A percentile compares a stretch with the other conserved stretches of the same genome.
Evolutionary conservation across 2,888 invertebrate genomes (phyloP).

Genomic region (Nemurella pictetii): DNA sequence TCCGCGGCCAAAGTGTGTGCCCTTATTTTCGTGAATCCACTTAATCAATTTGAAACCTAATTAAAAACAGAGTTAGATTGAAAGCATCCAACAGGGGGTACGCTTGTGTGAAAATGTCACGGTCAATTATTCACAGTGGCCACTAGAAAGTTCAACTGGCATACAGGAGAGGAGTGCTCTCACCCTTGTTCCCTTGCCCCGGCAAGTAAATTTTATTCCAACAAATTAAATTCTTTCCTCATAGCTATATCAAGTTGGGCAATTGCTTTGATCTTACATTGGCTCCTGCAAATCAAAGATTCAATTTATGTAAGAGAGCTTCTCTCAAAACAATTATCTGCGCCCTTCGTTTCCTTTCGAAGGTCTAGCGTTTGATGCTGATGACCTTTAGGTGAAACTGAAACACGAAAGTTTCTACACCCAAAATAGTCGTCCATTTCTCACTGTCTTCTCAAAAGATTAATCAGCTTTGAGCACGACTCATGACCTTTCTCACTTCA

Average conservation of each 20-base stretch:
- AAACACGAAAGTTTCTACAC: background rate
- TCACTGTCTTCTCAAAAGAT: background rate
- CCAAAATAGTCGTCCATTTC: background rate
- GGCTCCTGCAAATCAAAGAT: background rate
- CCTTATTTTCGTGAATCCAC: background rate
- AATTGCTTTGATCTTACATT: background rate
- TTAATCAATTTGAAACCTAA: background rate
- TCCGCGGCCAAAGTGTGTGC: too few species aligned
- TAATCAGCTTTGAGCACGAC: conserved; percentile 6
- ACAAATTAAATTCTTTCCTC: background rate
- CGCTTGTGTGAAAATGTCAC: background rate
- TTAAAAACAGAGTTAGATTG: background rate
- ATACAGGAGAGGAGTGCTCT: background rate
- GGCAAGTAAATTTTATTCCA: background rate
- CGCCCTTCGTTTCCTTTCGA: background rate
- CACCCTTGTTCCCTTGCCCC: background rate
- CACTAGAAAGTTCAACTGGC: background rate
- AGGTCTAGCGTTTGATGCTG: background rate
- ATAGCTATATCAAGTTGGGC: background rate
- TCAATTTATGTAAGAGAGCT: background rate
- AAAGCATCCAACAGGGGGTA: background rate
- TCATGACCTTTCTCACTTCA: background rate
- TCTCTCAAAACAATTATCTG: background rate
- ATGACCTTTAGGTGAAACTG: background rate
- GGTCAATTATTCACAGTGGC: background rate